Evolutionary conservation across 2,888 invertebrate species (phyloP), one percentile per base, ranked within the genome.

Genomic region (Apamea crenata): DNA sequence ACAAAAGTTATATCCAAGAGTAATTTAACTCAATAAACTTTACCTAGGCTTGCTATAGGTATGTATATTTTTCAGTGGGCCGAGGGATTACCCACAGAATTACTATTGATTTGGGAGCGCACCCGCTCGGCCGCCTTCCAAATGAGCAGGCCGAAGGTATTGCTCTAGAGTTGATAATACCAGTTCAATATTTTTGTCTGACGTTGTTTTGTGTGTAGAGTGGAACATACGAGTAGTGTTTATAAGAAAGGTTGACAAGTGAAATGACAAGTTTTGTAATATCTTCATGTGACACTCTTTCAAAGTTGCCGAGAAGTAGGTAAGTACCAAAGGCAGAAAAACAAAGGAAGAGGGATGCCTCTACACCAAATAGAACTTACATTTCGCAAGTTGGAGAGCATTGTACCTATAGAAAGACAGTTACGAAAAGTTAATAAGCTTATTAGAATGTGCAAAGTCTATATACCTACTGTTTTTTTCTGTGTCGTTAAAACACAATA

Each of bases 101-200:
- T 96, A 97, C 96, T 97, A 97, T 97, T 97, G 96, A 97, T 97
- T 97, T 93, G 95, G 95, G 94, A 92, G 91, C 94, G 93, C 91
- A 92, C 91, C 94, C 94, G 95, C 95, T 95, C 95, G 96, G 92
- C 95, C 95, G 96, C 95, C 94, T 96, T 95, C 94, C 94, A 96
- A 96, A 96, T 96, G 96, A 96, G 95, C 95, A 94, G 94, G 89
- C 94, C 94, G 87, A 88, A 86, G 77, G 67, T 89, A 93, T 87
- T n/a, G 73, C 25, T 8, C 72, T 81, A 90, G 95, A 96, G 96
- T 53, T 93, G 94, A 40, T 93, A 90, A 78, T 78, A 94, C 93
- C 80, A n/a, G 16, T 16, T 72, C 14, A 14, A 32, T 50, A 73
- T 50, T 65, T 47, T 6, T 32, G n/a, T 14, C 5, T n/a, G 2